Evolutionary conservation across 2,797 vertebrate species (phyloP).

Genomic region (Nyctibius grandis): DNA sequence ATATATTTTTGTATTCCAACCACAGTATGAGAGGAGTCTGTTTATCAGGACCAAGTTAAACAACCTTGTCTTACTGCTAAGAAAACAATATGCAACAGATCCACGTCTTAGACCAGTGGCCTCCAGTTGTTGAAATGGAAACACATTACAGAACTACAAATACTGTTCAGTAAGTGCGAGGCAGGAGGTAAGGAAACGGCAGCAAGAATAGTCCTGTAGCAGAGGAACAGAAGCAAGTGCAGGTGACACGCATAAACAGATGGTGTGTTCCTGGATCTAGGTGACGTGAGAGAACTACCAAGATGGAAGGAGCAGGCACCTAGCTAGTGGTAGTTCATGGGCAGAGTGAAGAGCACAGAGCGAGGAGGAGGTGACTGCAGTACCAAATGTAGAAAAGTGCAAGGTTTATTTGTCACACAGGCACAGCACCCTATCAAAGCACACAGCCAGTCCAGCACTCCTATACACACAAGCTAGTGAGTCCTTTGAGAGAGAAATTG

Average conservation of each 20-base stretch:
- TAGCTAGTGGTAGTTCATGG: background rate
- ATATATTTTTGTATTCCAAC: background rate
- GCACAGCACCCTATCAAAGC: background rate
- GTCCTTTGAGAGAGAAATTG: background rate
- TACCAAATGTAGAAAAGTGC: accelerated
- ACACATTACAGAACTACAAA: background rate
- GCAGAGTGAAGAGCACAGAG: background rate
- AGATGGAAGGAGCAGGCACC: background rate
- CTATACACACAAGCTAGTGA: background rate
- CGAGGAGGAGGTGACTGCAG: background rate
- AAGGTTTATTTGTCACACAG: background rate
- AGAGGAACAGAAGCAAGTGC: background rate
- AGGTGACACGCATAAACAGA: background rate
- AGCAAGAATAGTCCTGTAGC: background rate
- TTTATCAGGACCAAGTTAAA: background rate
- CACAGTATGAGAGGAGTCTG: background rate
- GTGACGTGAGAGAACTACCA: background rate
- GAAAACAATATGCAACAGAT: background rate
- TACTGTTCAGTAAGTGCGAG: background rate
- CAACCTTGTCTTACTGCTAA: background rate
- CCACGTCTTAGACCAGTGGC: background rate
- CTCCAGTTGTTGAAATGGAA: background rate
- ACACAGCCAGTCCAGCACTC: background rate
- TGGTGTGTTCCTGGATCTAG: background rate
- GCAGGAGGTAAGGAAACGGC: background rate